Conservation (phyloP, 1,140 invertebrate genomes). For the Sitobion miscanthi region DNA sequence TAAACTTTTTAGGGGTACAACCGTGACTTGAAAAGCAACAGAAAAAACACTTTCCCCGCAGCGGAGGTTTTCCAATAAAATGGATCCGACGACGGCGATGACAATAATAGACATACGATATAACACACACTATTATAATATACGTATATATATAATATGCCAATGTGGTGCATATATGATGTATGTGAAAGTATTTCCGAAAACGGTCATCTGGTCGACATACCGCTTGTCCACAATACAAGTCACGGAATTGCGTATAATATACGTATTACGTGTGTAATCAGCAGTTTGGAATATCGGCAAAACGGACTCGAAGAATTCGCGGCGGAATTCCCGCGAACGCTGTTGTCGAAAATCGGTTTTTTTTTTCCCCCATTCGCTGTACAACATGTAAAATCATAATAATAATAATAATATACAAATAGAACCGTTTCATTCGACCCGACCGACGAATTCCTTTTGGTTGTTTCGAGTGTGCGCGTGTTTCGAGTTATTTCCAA, state of each 20-base stretch:
- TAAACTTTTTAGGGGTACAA: not conserved
- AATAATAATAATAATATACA: not conserved
- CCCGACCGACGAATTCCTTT: not conserved
- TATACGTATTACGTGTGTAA: not conserved
- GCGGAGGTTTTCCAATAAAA: not conserved
- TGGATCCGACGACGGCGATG: not conserved
- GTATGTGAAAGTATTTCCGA: not conserved
- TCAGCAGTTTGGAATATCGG: not conserved
- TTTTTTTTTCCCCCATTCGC: not conserved
- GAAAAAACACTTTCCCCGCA: not conserved
- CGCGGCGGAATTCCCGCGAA: not conserved
- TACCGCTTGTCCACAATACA: not conserved
- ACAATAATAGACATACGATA: not conserved
- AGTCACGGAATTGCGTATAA: not conserved
- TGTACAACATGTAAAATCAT: not conserved
- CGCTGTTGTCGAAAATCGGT: not conserved
- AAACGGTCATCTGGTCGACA: constrained; percentile 5
- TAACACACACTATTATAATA: not conserved
- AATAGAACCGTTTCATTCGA: not conserved
- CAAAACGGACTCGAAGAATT: not conserved
- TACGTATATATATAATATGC: not conserved
- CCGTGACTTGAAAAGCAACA: not conserved
- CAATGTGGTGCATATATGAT: not conserved
- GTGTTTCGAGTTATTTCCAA: not conserved
- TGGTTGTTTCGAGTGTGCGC: not conserved